Evolutionary conservation across 2,888 invertebrate genomes (phyloP), one percentile per base, ranked within the genome.

Genomic region (Julus scanicus): DNA sequence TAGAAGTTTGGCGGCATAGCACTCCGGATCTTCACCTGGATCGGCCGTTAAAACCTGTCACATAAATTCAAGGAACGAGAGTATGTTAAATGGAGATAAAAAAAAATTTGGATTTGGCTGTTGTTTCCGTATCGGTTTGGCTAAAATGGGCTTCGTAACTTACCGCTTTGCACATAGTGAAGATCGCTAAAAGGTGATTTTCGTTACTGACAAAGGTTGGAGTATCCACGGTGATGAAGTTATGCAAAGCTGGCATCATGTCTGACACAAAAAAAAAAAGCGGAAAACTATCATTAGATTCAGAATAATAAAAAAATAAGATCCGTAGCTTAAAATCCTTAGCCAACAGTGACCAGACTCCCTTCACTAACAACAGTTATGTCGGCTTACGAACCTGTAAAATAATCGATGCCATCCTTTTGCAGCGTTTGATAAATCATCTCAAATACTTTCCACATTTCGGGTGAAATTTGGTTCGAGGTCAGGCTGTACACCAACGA

Each of bases 241-340:
- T 99, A 93, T 99, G 98, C 49, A 99, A 94, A 8, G 98, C 96
- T 0, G 99, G 98, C 98, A 99, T 99, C 96, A 99, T 98, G 91
- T 99, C 99, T 89, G 96, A 95, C 5, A 80, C 44, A 86, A 86
- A 44, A 57, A n/a, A n/a, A n/a, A n/a, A n/a, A n/a, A n/a, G n/a
- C n/a, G n/a, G n/a, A n/a, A n/a, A n/a, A n/a, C n/a, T n/a, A n/a
- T n/a, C n/a, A n/a, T n/a, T n/a, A n/a, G n/a, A n/a, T n/a, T n/a
- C n/a, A n/a, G n/a, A n/a, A n/a, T n/a, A n/a, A n/a, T n/a, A n/a
- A n/a, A n/a, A n/a, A n/a, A n/a, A n/a, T n/a, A n/a, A n/a, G n/a
- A n/a, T n/a, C n/a, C n/a, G n/a, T n/a, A n/a, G n/a, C n/a, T n/a
- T n/a, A n/a, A n/a, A n/a, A n/a, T n/a, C n/a, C n/a, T n/a, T n/a